phyloP scores from a whole-genome alignment of 37 sponge, comb jelly and placozoan species.

The Chondrosia reniformis region DNA sequence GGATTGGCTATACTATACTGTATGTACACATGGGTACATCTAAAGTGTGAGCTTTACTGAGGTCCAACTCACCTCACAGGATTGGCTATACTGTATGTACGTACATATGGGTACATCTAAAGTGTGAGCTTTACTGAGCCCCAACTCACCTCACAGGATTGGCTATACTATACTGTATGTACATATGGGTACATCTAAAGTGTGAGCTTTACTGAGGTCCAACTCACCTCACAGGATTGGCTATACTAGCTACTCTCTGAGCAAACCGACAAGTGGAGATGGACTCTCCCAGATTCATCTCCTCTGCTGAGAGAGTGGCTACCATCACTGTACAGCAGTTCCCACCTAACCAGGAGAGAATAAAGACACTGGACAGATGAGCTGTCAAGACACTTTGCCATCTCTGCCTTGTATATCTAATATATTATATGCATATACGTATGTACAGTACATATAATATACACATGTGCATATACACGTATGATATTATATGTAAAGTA shows the following conservation, averaged over 20 bases:
- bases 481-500: neutral
- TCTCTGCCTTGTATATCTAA: neutral
- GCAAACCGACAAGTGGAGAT: slow-evolving; percentile 87
- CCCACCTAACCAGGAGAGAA: slow-evolving; percentile 47
- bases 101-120: neutral
- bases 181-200: no score
- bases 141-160: no score
- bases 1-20: no score
- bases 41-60: no score
- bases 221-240: slow-evolving; percentile 69
- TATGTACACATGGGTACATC: no score
- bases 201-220: no score
- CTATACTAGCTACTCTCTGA: slow-evolving; percentile 83
- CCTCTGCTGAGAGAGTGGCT: slow-evolving; percentile 78
- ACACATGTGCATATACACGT: neutral
- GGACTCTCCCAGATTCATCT: slow-evolving; percentile 64
- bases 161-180: no score
- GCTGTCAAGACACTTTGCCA: neutral
- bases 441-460: neutral
- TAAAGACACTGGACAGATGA: neutral
- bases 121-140: no score
- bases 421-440: neutral
- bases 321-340: slow-evolving; percentile 91
- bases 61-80: no score
- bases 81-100: no score